These are phyloP conservation scores for Agonopterix heracliana DNA, from an alignment of 2,888 invertebrate species.

Conservation along the genomic window DNA sequence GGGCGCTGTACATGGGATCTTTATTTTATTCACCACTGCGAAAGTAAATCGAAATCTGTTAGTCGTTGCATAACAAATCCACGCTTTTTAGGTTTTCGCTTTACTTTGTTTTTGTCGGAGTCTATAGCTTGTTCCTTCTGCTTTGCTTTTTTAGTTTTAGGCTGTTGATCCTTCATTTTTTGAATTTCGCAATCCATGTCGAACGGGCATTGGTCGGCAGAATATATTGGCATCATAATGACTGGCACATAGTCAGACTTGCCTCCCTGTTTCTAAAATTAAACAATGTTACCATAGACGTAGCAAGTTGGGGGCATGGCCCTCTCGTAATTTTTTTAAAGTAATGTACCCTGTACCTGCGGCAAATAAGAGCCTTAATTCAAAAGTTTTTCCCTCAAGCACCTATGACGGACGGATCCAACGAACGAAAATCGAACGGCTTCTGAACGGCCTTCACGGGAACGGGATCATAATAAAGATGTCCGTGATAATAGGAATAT, in stretches of 20 bases:
- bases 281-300: too few species aligned
- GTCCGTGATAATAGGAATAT: too few species aligned
- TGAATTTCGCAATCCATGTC: constrained; percentile 54
- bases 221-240: constrained; percentile 62
- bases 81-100: constrained; percentile 45
- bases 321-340: neutral
- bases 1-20: neutral
- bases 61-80: constrained; percentile 52
- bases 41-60: constrained; percentile 59
- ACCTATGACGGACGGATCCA: neutral
- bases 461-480: too few species aligned
- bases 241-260: constrained; percentile 53
- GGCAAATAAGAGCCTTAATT: neutral
- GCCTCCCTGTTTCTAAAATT: constrained; percentile 12
- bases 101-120: constrained; percentile 36
- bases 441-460: too few species aligned
- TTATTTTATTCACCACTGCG: constrained; percentile 46
- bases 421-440: too few species aligned
- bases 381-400: neutral
- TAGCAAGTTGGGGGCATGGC: too few species aligned
- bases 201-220: constrained; percentile 57
- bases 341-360: neutral
- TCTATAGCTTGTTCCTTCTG: constrained; percentile 19
- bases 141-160: constrained; percentile 29
- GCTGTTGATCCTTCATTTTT: constrained; percentile 38